A percentile compares a stretch with the other conserved stretches of the same genome.
Evolutionary conservation across 2,113 vertebrate genomes (phyloP).

Genomic region (Rhabdomys dilectus): DNA sequence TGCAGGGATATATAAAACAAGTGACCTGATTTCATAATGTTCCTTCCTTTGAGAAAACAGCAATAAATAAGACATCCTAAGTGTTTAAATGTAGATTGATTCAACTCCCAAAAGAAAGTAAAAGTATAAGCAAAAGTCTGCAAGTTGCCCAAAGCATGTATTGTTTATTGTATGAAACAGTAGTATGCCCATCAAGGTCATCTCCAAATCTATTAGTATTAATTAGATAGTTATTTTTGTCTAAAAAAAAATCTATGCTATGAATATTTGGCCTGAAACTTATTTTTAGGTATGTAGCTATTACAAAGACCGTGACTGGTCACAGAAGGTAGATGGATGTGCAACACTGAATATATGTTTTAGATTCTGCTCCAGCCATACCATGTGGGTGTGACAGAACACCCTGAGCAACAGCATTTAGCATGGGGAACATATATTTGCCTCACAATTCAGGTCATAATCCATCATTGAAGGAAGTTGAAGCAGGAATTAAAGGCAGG

Average conservation of each 20-base stretch:
- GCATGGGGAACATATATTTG: too few relatives aligned
- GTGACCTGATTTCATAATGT: constrained; percentile 72
- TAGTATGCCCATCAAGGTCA: not conserved
- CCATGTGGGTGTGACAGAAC: not conserved
- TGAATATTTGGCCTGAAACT: not conserved
- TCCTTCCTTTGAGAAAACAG: constrained; percentile 57
- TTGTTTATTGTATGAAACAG: not conserved
- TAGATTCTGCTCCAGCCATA: not conserved
- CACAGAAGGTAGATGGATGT: not conserved
- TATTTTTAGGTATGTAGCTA: not conserved
- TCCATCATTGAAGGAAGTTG: not conserved
- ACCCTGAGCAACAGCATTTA: not conserved
- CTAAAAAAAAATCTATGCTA: not conserved
- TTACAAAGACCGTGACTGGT: not conserved
- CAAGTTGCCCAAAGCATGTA: constrained; percentile 1
- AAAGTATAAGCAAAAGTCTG: not conserved
- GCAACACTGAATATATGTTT: not conserved
- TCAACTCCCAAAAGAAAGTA: not conserved
- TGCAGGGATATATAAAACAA: constrained; percentile 63
- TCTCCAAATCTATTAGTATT: not conserved
- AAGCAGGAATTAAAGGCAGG: too few relatives aligned
- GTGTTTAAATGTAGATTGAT: constrained; percentile 60
- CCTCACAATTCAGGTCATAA: not conserved
- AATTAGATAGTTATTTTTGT: constrained; percentile 26
- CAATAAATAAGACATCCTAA: constrained; percentile 69